Percentiles rank a stretch among this genome's conserved stretches.
phyloP scores from a whole-genome alignment of 2,888 invertebrate genomes.

The Monoplex corrugatus region DNA sequence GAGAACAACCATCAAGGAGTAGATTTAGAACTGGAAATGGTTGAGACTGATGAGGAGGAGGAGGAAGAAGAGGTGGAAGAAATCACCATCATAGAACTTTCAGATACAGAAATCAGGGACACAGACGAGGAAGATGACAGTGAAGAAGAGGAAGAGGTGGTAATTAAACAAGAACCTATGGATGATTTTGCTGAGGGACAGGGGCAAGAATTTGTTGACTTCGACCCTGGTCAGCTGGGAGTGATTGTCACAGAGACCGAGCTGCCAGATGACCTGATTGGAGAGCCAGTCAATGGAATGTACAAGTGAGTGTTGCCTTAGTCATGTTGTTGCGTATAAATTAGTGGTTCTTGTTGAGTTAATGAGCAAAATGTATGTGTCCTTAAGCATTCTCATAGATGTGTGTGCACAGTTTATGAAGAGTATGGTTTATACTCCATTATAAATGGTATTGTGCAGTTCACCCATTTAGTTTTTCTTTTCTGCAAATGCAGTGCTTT shows the following conservation, averaged over 20 bases:
- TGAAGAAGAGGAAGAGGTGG: conserved; percentile 13
- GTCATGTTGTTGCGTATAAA: no score
- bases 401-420: no score
- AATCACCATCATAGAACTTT: conserved; percentile 43
- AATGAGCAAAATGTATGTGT: no score
- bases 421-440: no score
- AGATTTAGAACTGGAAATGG: conserved; percentile 26
- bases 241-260: conserved; percentile 21
- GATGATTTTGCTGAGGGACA: not conserved
- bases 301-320: conserved; percentile 4
- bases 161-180: conserved; percentile 24
- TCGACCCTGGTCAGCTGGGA: conserved; percentile 17
- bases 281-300: conserved; percentile 11
- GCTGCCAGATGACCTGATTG: conserved; percentile 23
- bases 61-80: conserved; percentile 46
- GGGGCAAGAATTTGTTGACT: not conserved
- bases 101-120: conserved; percentile 43
- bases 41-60: conserved; percentile 40
- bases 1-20: conserved; percentile 36
- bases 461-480: no score
- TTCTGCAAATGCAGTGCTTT: no score
- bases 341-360: no score
- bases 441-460: no score
- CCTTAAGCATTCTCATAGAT: no score
- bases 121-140: not conserved